Evolutionary conservation across 2,113 vertebrate species (phyloP), one percentile per base, ranked within the genome.

Genomic region (Psephotus haematonotus): DNA sequence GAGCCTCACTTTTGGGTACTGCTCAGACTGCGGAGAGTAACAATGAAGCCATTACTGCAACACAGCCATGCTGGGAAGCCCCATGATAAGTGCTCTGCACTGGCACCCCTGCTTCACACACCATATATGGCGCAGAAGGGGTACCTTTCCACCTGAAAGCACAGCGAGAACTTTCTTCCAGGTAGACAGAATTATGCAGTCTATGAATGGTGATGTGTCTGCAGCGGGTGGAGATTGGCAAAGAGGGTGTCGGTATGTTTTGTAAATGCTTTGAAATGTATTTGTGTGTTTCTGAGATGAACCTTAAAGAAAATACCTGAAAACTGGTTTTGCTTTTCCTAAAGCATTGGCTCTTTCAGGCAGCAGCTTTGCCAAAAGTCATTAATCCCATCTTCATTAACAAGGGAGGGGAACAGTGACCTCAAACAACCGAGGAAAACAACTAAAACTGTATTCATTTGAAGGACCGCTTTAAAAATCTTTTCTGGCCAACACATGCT

Each of bases 341-440:
- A 64, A 96, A 97, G 92, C 96, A 43, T 95, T 95, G 90, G 93
- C 90, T 91, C 91, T 96, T 92, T 95, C 94, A 97, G 91, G 93
- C 92, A 83, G 62, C 25, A 69, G 33, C 87, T 75, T 94, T 97
- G 98, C 98, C 97, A 97, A 80, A 86, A 98, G 97, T 97, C 97
- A 98, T 98, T 98, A 98, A 98, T 98, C 97, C 97, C 92, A 83
- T 86, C 96, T 97, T 97, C 97, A 98, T 98, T 98, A 98, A 95
- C 90, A 95, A 96, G 97, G 93, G 74, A 76, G 95, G 77, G 92
- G 87, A 98, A 97, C 95, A 89, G 95, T 95, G 97, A 98, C 97
- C 97, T 98, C 95, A 97, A 97, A 97, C 95, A 98, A 96, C 94
- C 68, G 31, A 86, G 75, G 91, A 95, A 98, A 98, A 97, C 97